Evolutionary conservation across 2,113 vertebrate species (phyloP), one percentile per base, ranked within the genome.

Genomic region (Gallinago undulata): DNA sequence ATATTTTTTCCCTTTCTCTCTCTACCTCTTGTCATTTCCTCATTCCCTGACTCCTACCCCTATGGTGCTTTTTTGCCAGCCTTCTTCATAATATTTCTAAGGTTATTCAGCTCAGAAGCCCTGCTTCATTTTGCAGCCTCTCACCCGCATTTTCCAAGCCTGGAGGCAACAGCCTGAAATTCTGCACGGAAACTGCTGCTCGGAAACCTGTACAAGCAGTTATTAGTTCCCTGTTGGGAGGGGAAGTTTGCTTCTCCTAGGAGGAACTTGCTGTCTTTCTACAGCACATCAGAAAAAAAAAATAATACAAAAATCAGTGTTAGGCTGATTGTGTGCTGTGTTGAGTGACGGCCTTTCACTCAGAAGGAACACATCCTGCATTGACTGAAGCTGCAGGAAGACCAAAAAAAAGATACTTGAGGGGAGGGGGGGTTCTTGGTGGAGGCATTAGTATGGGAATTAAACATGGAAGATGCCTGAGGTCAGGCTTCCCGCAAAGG

Each of bases 181-280:
- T 74, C 55, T 67, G 41, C 57, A 24, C 30, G 51, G 78, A 45
- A 93, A 59, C 30, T 56, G 48, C 87, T 22, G 13, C 47, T 62
- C 39, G 93, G 64, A 86, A 91, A 74, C 53, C 25, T 3, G 0
- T 47, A 50, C 11, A 37, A 82, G 35, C 24, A 25, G 69, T 93
- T 69, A 41, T 13, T 75, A 89, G 77, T 95, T 97, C 96, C 84
- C 37, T 47, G 31, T 92, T 23, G 7, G 23, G 55, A 92, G 4
- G 19, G 92, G 95, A 97, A 95, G 79, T 87, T 84, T 72, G 37
- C 56, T 10, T 57, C 21, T 53, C 11, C 22, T 10, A 92, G 48
- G 73, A 92, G 89, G 95, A 97, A 96, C 83, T 90, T 75, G 56
- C 43, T 68, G 35, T 56, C 24, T 72, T 93, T 90, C 79, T 81